A percentile compares a stretch with the other conserved stretches of the same genome.
phyloP scores from a whole-genome alignment of 2,797 vertebrate species.

The Anas acuta region DNA sequence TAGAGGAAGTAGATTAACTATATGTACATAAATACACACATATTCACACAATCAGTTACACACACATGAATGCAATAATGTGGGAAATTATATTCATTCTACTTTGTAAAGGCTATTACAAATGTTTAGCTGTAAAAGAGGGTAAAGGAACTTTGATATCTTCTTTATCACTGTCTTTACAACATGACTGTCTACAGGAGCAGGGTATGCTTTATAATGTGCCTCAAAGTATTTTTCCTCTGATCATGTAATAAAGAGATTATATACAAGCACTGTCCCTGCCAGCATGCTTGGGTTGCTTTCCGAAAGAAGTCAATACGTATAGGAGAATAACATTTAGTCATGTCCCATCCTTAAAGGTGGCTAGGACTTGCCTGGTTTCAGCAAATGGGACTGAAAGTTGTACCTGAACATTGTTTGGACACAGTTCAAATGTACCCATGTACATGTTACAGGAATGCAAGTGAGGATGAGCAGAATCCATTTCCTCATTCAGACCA shows the following conservation, averaged over 20 bases:
- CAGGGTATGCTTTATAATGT: not conserved
- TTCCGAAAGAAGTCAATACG: not conserved
- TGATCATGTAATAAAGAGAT: not conserved
- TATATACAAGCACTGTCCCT: too few relatives aligned
- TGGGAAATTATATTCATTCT: not conserved
- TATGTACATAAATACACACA: not conserved
- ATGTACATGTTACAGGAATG: not conserved
- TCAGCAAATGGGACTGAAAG: not conserved
- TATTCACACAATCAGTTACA: not conserved
- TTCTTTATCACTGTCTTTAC: not conserved
- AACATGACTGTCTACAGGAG: not conserved
- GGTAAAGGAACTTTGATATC: not conserved
- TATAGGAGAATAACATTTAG: not conserved
- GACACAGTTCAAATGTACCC: not conserved
- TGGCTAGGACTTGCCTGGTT: not conserved
- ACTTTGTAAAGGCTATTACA: not conserved
- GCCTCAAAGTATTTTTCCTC: not conserved
- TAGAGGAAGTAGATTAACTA: not conserved
- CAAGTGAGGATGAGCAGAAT: not conserved
- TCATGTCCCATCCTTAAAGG: not conserved
- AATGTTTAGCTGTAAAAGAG: not conserved
- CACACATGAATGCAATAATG: fast-evolving
- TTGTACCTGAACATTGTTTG: not conserved
- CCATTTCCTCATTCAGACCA: not conserved
- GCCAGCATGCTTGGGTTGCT: not conserved